Evolutionary conservation across 2,113 vertebrate species (phyloP).

Genomic region (Rissa tridactyla): DNA sequence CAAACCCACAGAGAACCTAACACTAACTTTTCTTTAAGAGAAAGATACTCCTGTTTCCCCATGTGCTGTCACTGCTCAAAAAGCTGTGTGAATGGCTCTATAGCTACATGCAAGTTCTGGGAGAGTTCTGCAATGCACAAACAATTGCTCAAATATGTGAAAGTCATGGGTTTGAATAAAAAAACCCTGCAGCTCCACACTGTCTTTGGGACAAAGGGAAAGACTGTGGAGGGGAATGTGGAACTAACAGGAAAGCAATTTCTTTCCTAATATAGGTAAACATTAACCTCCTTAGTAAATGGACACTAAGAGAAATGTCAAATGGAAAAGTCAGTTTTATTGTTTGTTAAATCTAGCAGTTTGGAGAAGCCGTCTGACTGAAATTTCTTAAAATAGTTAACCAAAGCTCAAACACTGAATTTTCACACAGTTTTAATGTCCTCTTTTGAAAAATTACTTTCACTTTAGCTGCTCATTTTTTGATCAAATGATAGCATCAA

Average conservation of each 20-base stretch:
- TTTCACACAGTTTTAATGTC: not conserved
- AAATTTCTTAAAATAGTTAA: not conserved
- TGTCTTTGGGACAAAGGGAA: not conserved
- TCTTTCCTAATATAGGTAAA: not conserved
- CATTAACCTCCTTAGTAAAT: not conserved
- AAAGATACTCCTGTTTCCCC: not conserved
- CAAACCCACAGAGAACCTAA: not conserved
- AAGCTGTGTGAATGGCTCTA: not conserved
- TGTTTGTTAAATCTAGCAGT: not conserved
- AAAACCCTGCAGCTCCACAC: not conserved
- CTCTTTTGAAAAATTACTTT: slow-evolving; percentile 17
- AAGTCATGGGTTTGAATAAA: not conserved
- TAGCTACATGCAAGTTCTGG: not conserved
- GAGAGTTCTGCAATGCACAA: not conserved
- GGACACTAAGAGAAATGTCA: not conserved
- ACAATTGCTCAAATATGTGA: not conserved
- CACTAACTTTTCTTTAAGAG: not conserved
- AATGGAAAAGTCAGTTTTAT: not conserved
- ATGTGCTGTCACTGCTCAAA: not conserved
- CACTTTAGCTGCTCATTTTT: slow-evolving; percentile 1
- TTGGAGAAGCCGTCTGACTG: not conserved
- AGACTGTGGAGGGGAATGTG: not conserved
- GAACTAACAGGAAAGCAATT: not conserved
- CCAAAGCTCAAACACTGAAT: not conserved
- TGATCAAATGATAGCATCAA: not conserved